Percentiles rank a stretch among this genome's conserved stretches.
These are phyloP conservation scores for Cosmia pyralina DNA, from an alignment of 2,888 invertebrate genomes.

Conservation along the genomic window DNA sequence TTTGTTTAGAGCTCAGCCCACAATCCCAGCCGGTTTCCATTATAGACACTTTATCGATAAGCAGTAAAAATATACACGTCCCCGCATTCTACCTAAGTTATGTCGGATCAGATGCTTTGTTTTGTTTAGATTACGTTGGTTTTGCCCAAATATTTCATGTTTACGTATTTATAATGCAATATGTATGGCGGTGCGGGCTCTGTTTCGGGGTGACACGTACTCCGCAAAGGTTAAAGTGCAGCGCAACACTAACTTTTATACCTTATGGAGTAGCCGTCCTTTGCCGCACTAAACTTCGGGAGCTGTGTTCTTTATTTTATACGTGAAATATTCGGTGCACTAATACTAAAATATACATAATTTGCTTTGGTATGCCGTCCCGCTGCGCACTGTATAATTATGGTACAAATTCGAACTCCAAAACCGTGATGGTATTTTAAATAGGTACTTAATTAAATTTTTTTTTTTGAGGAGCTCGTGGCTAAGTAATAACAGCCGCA, in stretches of 20 bases:
- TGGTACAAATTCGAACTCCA: slow-evolving; percentile 3
- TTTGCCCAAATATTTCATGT: slow-evolving; percentile 33
- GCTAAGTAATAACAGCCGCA: too few relatives aligned
- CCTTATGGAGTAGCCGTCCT: slow-evolving; percentile 60
- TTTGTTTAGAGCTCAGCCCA: slow-evolving; percentile 76
- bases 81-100: slow-evolving; percentile 48
- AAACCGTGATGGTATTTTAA: neutral
- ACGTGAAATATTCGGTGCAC: slow-evolving; percentile 49
- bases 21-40: slow-evolving; percentile 66
- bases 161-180: slow-evolving; percentile 60
- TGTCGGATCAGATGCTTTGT: slow-evolving; percentile 40
- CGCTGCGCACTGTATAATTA: slow-evolving; percentile 21
- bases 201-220: slow-evolving; percentile 46
- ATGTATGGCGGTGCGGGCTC: slow-evolving; percentile 46
- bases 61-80: slow-evolving; percentile 64
- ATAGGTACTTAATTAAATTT: neutral
- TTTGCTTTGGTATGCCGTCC: slow-evolving; percentile 43
- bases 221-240: slow-evolving; percentile 60
- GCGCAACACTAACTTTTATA: slow-evolving; percentile 60
- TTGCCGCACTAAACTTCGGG: slow-evolving; percentile 52
- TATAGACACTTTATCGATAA: slow-evolving; percentile 69
- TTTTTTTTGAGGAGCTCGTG: too few relatives aligned
- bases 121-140: slow-evolving; percentile 38
- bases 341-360: slow-evolving; percentile 54
- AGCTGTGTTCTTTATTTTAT: slow-evolving; percentile 58